Conservation (phyloP, 1,140 invertebrate species). For the Oscheius sp. region DNA sequence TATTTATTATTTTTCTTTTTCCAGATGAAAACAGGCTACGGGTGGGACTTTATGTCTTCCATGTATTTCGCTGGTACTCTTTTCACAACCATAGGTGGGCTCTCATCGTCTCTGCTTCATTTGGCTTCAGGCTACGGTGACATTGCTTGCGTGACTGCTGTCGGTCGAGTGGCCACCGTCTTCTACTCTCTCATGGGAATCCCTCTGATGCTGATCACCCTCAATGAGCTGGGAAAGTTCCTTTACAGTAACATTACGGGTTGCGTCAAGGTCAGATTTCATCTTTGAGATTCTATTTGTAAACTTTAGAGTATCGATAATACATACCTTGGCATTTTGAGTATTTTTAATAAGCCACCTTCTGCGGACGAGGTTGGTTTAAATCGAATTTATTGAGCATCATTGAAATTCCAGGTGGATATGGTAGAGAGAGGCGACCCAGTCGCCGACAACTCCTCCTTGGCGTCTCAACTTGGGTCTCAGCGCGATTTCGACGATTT, state of each 20-base stretch:
- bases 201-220: slow-evolving; percentile 85
- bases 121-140: slow-evolving; percentile 53
- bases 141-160: slow-evolving; percentile 44
- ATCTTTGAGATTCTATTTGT: neutral
- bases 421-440: neutral
- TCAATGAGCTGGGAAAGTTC: slow-evolving; percentile 80
- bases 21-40: slow-evolving; percentile 20
- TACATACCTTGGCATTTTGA: slow-evolving; percentile 5
- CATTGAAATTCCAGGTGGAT: slow-evolving; percentile 5
- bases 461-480: slow-evolving; percentile 29
- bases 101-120: too few relatives aligned
- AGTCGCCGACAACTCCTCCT: slow-evolving; percentile 2
- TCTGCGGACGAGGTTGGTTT: slow-evolving; percentile 12
- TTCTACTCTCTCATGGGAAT: slow-evolving; percentile 92
- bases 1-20: slow-evolving; percentile 40
- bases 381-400: neutral
- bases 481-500: slow-evolving; percentile 15
- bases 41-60: slow-evolving; percentile 33
- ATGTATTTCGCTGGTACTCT: slow-evolving; percentile 55
- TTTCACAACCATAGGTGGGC: slow-evolving; percentile 54
- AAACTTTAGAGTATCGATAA: neutral
- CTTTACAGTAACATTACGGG: slow-evolving; percentile 33
- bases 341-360: neutral
- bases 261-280: slow-evolving; percentile 29
- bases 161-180: slow-evolving; percentile 91